Evolutionary conservation across 2,113 vertebrate genomes (phyloP).

Genomic region (Eubucco bourcierii): DNA sequence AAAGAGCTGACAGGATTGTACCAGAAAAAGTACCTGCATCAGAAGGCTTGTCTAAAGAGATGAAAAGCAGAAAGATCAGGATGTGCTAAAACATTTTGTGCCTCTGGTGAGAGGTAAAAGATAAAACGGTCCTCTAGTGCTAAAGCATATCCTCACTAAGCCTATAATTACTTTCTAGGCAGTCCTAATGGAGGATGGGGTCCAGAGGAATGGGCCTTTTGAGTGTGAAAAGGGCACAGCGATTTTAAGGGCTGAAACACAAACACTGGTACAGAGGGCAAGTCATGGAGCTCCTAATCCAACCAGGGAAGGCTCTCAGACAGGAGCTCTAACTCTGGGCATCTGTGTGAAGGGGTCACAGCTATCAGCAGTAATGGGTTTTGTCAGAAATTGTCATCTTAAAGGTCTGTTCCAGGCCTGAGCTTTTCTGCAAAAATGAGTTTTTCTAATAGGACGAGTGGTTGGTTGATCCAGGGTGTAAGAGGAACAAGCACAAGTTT

Average conservation of each 20-base stretch:
- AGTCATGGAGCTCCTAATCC: background rate
- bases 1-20: background rate
- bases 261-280: background rate
- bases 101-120: background rate
- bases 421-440: background rate
- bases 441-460: background rate
- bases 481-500: background rate
- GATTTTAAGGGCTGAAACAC: background rate
- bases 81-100: background rate
- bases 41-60: background rate
- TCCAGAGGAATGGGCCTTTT: rapidly evolving
- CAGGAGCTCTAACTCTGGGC: background rate
- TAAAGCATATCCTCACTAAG: background rate
- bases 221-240: background rate
- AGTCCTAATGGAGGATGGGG: background rate
- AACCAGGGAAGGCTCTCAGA: background rate
- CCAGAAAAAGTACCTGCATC: background rate
- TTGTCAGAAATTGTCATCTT: background rate
- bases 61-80: background rate
- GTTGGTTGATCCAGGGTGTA: background rate
- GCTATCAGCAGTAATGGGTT: background rate
- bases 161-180: background rate
- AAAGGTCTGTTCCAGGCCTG: background rate
- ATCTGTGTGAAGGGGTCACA: background rate
- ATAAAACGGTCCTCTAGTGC: background rate